These are phyloP conservation scores for Rhinichthys klamathensis DNA, from an alignment of 2,113 vertebrate genomes.

Conservation along the genomic window DNA sequence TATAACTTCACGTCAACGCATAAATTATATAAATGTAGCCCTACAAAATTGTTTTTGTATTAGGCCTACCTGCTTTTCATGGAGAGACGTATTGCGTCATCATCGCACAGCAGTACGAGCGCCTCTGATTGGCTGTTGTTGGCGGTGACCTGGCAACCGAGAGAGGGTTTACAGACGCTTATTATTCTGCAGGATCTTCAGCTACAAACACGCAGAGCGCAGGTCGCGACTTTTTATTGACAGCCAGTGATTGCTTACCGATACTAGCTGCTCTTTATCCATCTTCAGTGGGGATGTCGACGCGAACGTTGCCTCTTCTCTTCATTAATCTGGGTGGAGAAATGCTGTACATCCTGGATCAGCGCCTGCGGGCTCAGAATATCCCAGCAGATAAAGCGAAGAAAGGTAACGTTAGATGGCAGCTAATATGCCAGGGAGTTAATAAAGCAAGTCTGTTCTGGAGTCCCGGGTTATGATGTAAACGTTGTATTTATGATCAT, in stretches of 20 bases:
- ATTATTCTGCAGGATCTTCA: neutral
- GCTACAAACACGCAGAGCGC: neutral
- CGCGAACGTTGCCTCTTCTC: conserved; percentile 87
- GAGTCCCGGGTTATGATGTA: neutral
- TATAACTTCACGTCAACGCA: neutral
- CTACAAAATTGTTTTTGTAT: neutral
- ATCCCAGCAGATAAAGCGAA: conserved; percentile 92
- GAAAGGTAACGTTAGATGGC: conserved; percentile 81
- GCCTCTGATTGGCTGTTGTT: conserved; percentile 74
- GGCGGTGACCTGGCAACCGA: conserved; percentile 76
- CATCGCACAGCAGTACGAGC: conserved; percentile 35
- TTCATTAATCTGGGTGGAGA: conserved; percentile 96
- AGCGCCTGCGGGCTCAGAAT: conserved; percentile 91
- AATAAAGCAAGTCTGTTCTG: neutral
- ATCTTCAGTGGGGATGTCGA: conserved; percentile 77
- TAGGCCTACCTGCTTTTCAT: neutral
- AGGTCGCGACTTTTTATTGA: neutral
- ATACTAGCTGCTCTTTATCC: neutral
- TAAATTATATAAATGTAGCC: neutral
- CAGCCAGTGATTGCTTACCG: neutral
- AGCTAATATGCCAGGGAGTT: conserved; percentile 30
- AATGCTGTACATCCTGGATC: conserved; percentile 97
- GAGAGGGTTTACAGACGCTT: conserved; percentile 54
- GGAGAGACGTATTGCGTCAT: neutral
- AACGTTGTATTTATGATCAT: neutral